phyloP scores from a whole-genome alignment of 2,113 vertebrate genomes.

The Hydropotes inermis region DNA sequence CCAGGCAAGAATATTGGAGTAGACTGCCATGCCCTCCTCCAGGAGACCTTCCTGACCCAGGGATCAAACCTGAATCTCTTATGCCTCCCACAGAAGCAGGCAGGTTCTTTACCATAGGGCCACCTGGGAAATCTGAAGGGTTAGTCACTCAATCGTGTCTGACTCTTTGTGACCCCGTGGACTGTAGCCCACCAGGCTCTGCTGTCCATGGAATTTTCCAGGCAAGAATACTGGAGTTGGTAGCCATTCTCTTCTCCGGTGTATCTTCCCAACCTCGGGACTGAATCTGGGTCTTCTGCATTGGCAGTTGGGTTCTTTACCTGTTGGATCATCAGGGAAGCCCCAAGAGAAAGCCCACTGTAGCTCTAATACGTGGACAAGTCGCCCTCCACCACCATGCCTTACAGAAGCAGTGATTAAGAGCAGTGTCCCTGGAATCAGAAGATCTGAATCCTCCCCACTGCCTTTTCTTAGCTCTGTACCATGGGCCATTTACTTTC shows the following conservation, averaged over 20 bases:
- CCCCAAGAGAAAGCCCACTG: background rate
- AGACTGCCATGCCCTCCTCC: rapidly evolving
- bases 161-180: background rate
- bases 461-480: background rate
- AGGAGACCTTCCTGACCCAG: background rate
- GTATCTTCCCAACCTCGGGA: background rate
- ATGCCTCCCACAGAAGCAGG: background rate
- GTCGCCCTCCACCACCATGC: background rate
- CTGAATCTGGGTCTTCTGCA: background rate
- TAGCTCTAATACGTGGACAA: background rate
- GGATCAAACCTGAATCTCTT: background rate
- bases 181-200: background rate
- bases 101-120: background rate
- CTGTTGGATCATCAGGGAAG: background rate
- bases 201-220: background rate
- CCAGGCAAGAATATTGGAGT: background rate
- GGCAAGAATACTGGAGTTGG: background rate
- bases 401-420: background rate
- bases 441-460: background rate
- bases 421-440: background rate
- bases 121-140: background rate
- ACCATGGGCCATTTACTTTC: background rate
- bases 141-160: background rate
- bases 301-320: background rate
- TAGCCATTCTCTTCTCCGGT: background rate